phyloP scores from a whole-genome alignment of 1,140 invertebrate genomes.

The Chionoecetes opilio region DNA sequence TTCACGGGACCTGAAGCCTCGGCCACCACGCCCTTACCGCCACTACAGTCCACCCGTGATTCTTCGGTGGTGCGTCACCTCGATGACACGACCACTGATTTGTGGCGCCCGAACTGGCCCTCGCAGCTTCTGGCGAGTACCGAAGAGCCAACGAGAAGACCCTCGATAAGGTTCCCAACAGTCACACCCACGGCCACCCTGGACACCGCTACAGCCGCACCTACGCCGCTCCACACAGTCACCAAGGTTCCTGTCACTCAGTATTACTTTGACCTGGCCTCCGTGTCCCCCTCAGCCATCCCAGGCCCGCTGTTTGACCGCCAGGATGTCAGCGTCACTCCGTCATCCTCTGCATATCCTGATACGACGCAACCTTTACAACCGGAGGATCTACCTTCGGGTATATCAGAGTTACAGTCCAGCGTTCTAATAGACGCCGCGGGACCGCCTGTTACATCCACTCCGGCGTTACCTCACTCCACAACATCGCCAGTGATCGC shows the following conservation, averaged over 20 bases:
- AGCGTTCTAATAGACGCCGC: conserved; percentile 40
- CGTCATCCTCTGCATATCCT: background rate
- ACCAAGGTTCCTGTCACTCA: conserved; percentile 73
- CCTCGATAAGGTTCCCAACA: conserved; percentile 64
- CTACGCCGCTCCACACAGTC: conserved; percentile 60
- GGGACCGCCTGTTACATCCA: conserved; percentile 45
- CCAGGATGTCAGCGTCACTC: conserved; percentile 1
- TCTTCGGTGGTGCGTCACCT: conserved; percentile 63
- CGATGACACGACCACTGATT: conserved; percentile 17
- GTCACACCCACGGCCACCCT: background rate
- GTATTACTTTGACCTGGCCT: conserved; percentile 70
- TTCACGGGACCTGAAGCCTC: conserved; percentile 39
- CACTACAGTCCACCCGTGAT: conserved; percentile 27
- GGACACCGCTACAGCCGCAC: background rate
- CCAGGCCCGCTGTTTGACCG: conserved; percentile 69
- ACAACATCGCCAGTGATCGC: background rate
- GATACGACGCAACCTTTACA: background rate
- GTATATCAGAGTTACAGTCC: conserved; percentile 70
- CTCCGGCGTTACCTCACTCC: conserved; percentile 53
- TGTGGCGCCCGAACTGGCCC: conserved; percentile 71
- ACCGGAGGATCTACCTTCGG: conserved; percentile 53
- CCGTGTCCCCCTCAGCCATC: conserved; percentile 52
- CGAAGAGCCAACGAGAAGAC: background rate
- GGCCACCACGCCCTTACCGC: background rate
- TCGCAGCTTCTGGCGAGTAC: conserved; percentile 52